Evolutionary conservation across 2,888 invertebrate species (phyloP).

Genomic region (Meganola albula): DNA sequence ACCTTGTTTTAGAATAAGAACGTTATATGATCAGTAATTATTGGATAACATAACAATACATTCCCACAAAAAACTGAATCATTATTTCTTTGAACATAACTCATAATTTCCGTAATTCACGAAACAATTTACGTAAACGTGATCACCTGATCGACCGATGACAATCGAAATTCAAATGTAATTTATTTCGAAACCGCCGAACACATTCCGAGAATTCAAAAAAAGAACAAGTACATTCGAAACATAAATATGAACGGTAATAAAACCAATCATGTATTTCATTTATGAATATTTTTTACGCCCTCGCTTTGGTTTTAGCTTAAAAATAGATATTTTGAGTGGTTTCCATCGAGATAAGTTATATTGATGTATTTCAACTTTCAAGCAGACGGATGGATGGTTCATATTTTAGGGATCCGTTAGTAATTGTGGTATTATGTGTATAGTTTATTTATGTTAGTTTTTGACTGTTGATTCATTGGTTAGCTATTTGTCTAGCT

Average conservation of each 20-base stretch:
- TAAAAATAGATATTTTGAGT: slow-evolving; percentile 75
- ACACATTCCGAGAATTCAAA: slow-evolving; percentile 33
- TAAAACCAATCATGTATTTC: slow-evolving; percentile 75
- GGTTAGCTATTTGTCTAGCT: slow-evolving; percentile 12
- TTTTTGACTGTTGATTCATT: slow-evolving; percentile 24
- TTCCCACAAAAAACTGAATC: too few species aligned
- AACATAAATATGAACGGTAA: slow-evolving; percentile 58
- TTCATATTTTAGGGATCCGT: slow-evolving; percentile 44
- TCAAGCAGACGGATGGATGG: slow-evolving; percentile 52
- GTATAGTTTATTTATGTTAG: slow-evolving; percentile 28
- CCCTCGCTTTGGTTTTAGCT: slow-evolving; percentile 52
- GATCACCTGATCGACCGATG: slow-evolving; percentile 16
- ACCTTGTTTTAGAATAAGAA: too few species aligned
- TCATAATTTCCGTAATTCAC: slow-evolving; percentile 12
- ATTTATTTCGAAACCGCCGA: slow-evolving; percentile 20
- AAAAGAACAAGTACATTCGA: slow-evolving; percentile 44
- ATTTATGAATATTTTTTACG: slow-evolving; percentile 65
- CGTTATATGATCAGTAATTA: too few species aligned
- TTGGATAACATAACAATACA: too few species aligned
- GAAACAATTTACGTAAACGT: slow-evolving; percentile 8
- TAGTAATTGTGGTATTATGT: slow-evolving; percentile 45
- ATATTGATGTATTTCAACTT: slow-evolving; percentile 64
- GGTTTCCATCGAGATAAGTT: slow-evolving; percentile 61
- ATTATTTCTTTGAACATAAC: slow-evolving; percentile 3
- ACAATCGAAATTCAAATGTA: slow-evolving; percentile 15